Percentiles rank a stretch among this genome's conserved stretches.
phyloP scores from a whole-genome alignment of 2,888 invertebrate genomes.

The Heliconius ismenius region DNA sequence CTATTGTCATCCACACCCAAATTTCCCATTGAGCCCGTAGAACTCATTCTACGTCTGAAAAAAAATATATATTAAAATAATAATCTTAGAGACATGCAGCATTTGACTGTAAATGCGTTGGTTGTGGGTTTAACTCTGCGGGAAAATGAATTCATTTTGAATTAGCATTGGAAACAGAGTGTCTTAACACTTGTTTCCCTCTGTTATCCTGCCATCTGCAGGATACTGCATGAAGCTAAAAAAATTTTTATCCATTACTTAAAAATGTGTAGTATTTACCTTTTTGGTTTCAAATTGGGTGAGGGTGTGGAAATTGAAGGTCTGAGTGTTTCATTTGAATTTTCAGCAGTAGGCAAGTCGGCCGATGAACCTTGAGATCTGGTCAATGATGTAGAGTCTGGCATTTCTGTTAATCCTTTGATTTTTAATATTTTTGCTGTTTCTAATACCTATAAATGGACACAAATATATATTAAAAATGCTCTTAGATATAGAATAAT shows the following conservation, averaged over 20 bases:
- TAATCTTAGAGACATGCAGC: not conserved
- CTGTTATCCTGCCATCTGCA: no score
- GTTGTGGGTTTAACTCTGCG: not conserved
- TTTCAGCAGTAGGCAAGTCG: slow-evolving; percentile 81
- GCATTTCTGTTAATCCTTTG: slow-evolving; percentile 94
- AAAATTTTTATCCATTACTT: no score
- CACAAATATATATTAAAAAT: not conserved
- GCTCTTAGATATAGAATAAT: no score
- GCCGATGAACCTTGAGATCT: slow-evolving; percentile 85
- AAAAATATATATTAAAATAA: not conserved
- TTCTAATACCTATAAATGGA: slow-evolving; percentile 81
- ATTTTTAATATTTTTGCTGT: slow-evolving; percentile 94
- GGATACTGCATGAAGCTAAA: no score
- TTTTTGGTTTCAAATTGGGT: slow-evolving; percentile 78
- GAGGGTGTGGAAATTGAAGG: slow-evolving; percentile 85
- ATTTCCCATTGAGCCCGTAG: slow-evolving; percentile 64
- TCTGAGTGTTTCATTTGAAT: slow-evolving; percentile 81
- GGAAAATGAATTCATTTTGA: not conserved
- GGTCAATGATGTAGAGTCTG: slow-evolving; percentile 87
- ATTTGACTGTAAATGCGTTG: not conserved
- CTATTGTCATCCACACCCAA: slow-evolving; percentile 59
- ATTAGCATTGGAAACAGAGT: no score
- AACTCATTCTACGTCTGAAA: slow-evolving; percentile 70
- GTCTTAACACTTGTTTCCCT: no score
- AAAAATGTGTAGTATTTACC: slow-evolving; percentile 46